phyloP scores from a whole-genome alignment of 2,888 invertebrate species.

The Spicauda simplicius region DNA sequence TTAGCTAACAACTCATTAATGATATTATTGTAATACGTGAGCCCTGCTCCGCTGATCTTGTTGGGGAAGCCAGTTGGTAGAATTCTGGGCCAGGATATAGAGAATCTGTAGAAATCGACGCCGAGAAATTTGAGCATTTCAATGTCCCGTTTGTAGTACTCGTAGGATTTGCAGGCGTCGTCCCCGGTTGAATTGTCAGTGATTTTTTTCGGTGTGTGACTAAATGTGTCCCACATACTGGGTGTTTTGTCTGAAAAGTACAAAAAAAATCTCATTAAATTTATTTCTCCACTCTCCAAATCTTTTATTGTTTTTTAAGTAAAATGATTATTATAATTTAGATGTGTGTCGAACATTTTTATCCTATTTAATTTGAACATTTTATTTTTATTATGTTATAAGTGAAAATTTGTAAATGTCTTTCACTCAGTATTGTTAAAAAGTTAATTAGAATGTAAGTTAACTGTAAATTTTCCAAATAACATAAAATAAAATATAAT shows the following conservation, averaged over 20 bases:
- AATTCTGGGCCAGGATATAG: constrained; percentile 87
- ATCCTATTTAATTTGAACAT: no score
- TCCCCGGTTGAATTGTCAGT: constrained; percentile 83
- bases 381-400: no score
- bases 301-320: no score
- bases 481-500: no score
- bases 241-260: constrained; percentile 75
- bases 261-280: no score
- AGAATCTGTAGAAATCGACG: constrained; percentile 83
- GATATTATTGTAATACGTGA: constrained; percentile 86
- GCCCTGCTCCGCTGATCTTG: constrained; percentile 83
- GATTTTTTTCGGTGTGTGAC: constrained; percentile 76
- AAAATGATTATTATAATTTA: no score
- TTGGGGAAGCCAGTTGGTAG: constrained; percentile 84
- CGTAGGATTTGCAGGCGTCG: constrained; percentile 85
- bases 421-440: no score
- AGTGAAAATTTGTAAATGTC: no score
- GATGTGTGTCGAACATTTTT: no score
- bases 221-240: constrained; percentile 86
- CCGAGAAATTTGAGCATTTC: constrained; percentile 72
- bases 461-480: no score
- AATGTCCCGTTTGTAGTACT: constrained; percentile 84
- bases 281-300: no score
- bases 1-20: constrained; percentile 85
- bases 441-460: no score